These are phyloP conservation scores for Myotis planiceps DNA, from an alignment of 2,797 vertebrate species.

Conservation along the genomic window DNA sequence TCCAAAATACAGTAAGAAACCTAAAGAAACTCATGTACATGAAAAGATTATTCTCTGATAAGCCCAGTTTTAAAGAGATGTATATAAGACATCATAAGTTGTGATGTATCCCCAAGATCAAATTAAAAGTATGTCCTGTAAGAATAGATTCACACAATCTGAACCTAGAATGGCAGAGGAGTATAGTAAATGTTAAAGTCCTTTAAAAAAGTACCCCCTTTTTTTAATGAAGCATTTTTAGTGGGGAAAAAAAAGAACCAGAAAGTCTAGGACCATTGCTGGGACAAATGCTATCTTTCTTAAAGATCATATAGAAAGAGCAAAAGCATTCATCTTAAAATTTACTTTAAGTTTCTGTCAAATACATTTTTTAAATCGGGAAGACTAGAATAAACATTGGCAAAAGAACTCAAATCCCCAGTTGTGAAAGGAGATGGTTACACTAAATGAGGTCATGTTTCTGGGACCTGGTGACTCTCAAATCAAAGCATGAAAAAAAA, in stretches of 20 bases:
- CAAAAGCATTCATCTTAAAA: not conserved
- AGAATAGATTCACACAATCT: not conserved
- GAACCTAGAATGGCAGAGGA: not conserved
- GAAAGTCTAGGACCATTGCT: not conserved
- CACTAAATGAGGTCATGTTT: not conserved
- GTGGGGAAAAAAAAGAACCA: not conserved
- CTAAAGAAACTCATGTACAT: not conserved
- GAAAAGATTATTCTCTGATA: not conserved
- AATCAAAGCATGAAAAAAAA: not conserved
- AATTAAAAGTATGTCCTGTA: not conserved
- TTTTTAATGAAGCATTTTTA: not conserved
- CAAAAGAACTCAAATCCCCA: not conserved
- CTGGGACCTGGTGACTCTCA: not conserved
- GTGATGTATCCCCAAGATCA: not conserved
- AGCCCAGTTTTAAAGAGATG: not conserved
- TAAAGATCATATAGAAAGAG: not conserved
- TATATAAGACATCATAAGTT: not conserved
- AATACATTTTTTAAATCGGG: not conserved
- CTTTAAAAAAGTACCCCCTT: not conserved
- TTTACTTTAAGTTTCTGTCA: not conserved
- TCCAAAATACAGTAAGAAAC: constrained; percentile 76
- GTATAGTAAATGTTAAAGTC: not conserved
- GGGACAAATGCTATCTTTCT: not conserved
- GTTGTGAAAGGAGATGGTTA: not conserved
- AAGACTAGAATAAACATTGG: not conserved